phyloP scores from a whole-genome alignment of 37 sponge, comb jelly and placozoan species.

The Geodia barretti region DNA sequence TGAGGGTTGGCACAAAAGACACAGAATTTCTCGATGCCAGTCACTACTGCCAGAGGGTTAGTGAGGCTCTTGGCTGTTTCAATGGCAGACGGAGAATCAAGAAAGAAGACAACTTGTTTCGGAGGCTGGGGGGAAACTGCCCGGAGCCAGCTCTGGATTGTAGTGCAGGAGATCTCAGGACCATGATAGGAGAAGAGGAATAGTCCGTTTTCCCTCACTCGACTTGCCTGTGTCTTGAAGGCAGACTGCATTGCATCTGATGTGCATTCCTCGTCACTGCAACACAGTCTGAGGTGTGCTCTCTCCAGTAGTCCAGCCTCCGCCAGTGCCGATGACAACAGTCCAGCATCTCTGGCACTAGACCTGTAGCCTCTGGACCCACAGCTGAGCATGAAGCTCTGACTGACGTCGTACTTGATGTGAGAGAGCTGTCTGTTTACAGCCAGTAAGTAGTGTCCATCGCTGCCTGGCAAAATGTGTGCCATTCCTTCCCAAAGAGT shows the following conservation, averaged over 20 bases:
- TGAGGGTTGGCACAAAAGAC: neutral
- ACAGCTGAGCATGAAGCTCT: neutral
- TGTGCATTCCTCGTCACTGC: constrained; percentile 19
- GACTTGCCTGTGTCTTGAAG: constrained; percentile 45
- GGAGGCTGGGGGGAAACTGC: neutral
- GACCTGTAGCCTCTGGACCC: neutral
- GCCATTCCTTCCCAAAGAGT: too few species aligned
- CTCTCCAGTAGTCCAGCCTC: neutral
- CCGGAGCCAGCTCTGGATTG: neutral
- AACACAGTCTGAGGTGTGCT: neutral
- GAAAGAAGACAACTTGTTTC: neutral
- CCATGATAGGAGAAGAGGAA: constrained; percentile 35
- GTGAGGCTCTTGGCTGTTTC: neutral
- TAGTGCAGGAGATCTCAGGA: neutral
- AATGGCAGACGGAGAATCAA: neutral
- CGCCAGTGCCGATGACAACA: neutral
- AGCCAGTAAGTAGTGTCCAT: neutral
- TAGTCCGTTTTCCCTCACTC: constrained; percentile 57
- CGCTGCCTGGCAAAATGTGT: neutral
- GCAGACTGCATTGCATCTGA: constrained; percentile 36
- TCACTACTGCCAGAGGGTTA: too few species aligned
- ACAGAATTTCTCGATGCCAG: neutral
- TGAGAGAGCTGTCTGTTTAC: neutral
- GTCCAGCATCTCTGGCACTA: neutral
- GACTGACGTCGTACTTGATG: neutral